These are phyloP conservation scores for Pecten maximus DNA, from an alignment of 2,888 invertebrate species.

Conservation along the genomic window DNA sequence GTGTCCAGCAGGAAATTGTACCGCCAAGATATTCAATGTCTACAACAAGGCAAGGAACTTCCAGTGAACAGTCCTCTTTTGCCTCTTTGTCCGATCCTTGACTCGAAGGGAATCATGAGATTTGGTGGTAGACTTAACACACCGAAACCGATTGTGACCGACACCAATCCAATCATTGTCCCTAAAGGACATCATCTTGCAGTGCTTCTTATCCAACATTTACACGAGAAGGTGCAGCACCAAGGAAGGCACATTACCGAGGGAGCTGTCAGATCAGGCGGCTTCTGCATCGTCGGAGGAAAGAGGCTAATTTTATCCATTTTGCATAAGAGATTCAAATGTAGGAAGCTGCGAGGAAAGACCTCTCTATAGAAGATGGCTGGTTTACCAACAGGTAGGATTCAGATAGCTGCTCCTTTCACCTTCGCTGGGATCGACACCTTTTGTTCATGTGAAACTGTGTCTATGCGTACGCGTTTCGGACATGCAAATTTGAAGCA, in stretches of 20 bases:
- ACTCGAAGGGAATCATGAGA: slow-evolving; percentile 47
- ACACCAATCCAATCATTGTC: slow-evolving; percentile 48
- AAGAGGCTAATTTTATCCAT: slow-evolving; percentile 51
- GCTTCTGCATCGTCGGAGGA: slow-evolving; percentile 56
- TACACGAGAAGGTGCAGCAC: slow-evolving; percentile 51
- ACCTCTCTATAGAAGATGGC: slow-evolving; percentile 44
- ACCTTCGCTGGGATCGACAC: slow-evolving; percentile 50
- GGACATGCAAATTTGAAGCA: slow-evolving; percentile 52
- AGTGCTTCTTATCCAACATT: slow-evolving; percentile 48
- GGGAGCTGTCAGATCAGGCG: slow-evolving; percentile 50
- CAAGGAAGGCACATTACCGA: slow-evolving; percentile 59
- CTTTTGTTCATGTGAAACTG: slow-evolving; percentile 53
- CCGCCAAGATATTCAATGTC: neutral
- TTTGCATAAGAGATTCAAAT: slow-evolving; percentile 47
- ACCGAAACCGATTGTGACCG: neutral
- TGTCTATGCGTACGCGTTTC: slow-evolving; percentile 46
- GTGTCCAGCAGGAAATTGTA: neutral
- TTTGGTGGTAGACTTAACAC: slow-evolving; percentile 50
- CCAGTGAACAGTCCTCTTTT: slow-evolving; percentile 42
- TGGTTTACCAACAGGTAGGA: slow-evolving; percentile 49
- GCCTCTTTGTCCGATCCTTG: slow-evolving; percentile 45
- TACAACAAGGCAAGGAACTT: neutral
- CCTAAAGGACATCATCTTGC: slow-evolving; percentile 48
- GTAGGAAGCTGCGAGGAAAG: slow-evolving; percentile 47
- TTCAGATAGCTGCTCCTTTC: slow-evolving; percentile 48